These are phyloP conservation scores for Antrozous pallidus DNA, from an alignment of 2,797 vertebrate genomes.

Conservation along the genomic window DNA sequence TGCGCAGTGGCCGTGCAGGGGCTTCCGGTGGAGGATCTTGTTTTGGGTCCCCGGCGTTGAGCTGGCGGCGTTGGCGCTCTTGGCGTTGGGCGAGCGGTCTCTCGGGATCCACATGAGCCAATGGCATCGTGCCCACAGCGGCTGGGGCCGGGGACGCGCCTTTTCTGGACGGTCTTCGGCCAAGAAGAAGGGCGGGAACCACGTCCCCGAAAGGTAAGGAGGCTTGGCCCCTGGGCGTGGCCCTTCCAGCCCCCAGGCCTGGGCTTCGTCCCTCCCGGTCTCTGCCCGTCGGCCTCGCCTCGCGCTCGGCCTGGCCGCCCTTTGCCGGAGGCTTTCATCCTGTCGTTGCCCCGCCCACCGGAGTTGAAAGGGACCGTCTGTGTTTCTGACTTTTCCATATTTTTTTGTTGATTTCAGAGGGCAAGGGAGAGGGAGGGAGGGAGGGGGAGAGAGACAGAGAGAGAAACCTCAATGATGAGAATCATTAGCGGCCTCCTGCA, in stretches of 20 bases:
- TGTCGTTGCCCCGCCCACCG: not conserved
- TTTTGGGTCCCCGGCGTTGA: fast-evolving
- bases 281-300: fast-evolving
- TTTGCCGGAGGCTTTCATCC: not conserved
- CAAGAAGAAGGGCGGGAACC: conserved; percentile 47
- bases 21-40: fast-evolving
- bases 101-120: conserved; percentile 53
- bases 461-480: too few species aligned
- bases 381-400: not conserved
- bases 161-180: not conserved
- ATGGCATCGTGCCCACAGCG: conserved; percentile 7
- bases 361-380: not conserved
- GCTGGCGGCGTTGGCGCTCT: not conserved
- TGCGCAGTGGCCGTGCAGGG: fast-evolving
- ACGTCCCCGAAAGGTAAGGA: conserved; percentile 72
- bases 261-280: fast-evolving
- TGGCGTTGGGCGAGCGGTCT: not conserved
- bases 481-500: too few species aligned
- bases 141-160: not conserved
- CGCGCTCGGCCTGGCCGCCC: not conserved
- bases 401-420: too few species aligned
- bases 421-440: too few species aligned
- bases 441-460: too few species aligned
- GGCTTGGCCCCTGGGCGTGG: not conserved
- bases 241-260: not conserved